A percentile compares a stretch with the other conserved stretches of the same genome.
Evolutionary conservation across 64 coral and sea anemone species (phyloP).

Genomic region (Stylophora pistillata): DNA sequence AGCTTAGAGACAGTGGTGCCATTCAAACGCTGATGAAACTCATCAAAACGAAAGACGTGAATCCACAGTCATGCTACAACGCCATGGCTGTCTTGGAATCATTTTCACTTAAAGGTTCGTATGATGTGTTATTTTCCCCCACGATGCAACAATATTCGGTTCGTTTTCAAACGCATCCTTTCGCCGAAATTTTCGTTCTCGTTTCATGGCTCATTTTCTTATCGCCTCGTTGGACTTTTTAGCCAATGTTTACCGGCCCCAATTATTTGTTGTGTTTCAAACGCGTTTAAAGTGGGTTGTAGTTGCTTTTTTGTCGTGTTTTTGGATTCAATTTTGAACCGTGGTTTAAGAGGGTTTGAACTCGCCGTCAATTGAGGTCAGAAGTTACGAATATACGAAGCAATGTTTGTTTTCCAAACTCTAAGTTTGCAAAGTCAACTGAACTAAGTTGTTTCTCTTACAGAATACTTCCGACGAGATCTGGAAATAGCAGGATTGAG

Average conservation of each 20-base stretch:
- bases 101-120: conserved; percentile 57
- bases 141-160: too few relatives aligned
- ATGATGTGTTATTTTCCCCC: background rate
- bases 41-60: conserved; percentile 58
- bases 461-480: conserved; percentile 86
- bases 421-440: background rate
- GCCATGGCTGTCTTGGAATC: conserved; percentile 80
- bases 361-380: too few relatives aligned
- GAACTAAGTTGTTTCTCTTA: background rate
- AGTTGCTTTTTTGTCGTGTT: background rate
- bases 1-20: conserved; percentile 77
- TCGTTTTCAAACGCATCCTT: too few relatives aligned
- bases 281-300: too few relatives aligned
- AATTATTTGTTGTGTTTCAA: too few relatives aligned
- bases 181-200: too few relatives aligned
- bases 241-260: too few relatives aligned
- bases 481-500: conserved; percentile 70
- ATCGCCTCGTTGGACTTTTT: too few relatives aligned
- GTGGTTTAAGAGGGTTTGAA: too few relatives aligned
- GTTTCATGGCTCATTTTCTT: too few relatives aligned
- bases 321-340: background rate
- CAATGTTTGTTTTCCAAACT: background rate
- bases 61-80: conserved; percentile 85
- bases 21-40: conserved; percentile 76
- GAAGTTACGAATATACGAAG: too few relatives aligned